Base-by-base conservation (phyloP, 2,888 invertebrate species). In the Tromatobia lineatoria region DNA sequence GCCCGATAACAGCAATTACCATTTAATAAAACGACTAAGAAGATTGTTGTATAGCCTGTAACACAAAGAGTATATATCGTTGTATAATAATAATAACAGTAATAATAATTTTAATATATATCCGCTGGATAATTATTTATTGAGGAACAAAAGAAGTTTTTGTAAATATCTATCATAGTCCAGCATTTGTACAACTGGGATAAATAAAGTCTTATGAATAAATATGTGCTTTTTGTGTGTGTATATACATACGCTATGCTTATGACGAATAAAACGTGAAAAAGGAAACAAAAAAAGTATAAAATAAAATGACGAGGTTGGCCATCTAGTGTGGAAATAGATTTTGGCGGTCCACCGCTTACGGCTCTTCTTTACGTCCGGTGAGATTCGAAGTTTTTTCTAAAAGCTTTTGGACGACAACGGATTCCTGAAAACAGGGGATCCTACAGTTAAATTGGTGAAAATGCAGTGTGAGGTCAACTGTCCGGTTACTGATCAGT, bases 121-220 rank as follows among this genome's bases (percentile, higher is more conserved):
- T 64, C 57, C 54, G 15, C 75, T 59, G 61, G 67, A 50, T 57
- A 67, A 59, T 54, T 59, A 69, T 47, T 81, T 75, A 59, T 69
- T 59, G 20, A 50, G 52, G 67, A 74, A 67, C 42, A 82, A 67
- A 73, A n/a, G 23, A 73, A 78, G 47, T 81, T 83, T 81, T 78
- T 83, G 67, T 78, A 78, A 67, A 82, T 82, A 82, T 73, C 57
- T 59, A 81, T 69, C 25, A 42, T 54, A 45, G 34, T 59, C 52
- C 73, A 73, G 29, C 29, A 59, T 29, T 73, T 38, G 75, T 50
- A 42, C 69, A 78, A 50, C 70, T 70, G 54, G 69, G 50, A 80
- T 61, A 73, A 76, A 76, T 76, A 82, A 80, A 78, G 67, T 71
- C 45, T 69, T 80, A 71, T 61, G 10, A 59, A 76, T 80, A 80